Conservation (phyloP, 2,888 invertebrate genomes). For the Halictus ligatus region DNA sequence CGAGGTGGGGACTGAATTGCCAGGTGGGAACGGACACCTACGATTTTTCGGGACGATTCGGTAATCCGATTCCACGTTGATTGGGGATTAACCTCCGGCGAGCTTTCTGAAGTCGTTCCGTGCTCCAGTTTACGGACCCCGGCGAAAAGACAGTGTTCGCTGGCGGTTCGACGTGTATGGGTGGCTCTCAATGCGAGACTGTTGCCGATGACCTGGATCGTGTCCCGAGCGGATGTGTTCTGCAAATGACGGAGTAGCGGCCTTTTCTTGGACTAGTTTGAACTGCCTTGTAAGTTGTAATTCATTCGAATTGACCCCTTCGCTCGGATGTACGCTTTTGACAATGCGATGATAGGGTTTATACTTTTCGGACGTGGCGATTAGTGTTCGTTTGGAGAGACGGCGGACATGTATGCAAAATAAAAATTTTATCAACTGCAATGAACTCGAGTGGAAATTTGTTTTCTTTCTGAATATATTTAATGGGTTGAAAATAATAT, state of each 20-base stretch:
- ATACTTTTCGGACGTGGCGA: neutral
- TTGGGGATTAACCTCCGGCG: slow-evolving; percentile 6
- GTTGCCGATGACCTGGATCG: slow-evolving; percentile 8
- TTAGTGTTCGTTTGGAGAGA: no score
- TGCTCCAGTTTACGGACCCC: neutral
- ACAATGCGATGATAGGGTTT: neutral
- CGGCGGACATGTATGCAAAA: no score
- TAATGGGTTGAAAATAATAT: no score
- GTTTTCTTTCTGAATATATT: neutral
- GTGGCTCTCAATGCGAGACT: neutral
- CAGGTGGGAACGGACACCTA: slow-evolving; percentile 13
- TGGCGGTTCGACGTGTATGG: neutral
- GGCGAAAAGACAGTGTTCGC: neutral
- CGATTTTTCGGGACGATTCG: neutral
- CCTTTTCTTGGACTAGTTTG: slow-evolving; percentile 2
- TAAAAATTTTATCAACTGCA: no score
- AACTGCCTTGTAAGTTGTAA: neutral
- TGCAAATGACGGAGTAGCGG: neutral
- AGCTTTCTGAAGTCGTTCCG: neutral
- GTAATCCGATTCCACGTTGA: slow-evolving; percentile 3
- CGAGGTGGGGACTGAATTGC: slow-evolving; percentile 20
- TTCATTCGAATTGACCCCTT: neutral
- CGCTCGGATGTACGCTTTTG: neutral
- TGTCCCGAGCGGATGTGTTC: no score
- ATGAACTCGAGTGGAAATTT: neutral